Evolutionary conservation across 2,113 vertebrate species (phyloP).

Genomic region (Candoia aspera): DNA sequence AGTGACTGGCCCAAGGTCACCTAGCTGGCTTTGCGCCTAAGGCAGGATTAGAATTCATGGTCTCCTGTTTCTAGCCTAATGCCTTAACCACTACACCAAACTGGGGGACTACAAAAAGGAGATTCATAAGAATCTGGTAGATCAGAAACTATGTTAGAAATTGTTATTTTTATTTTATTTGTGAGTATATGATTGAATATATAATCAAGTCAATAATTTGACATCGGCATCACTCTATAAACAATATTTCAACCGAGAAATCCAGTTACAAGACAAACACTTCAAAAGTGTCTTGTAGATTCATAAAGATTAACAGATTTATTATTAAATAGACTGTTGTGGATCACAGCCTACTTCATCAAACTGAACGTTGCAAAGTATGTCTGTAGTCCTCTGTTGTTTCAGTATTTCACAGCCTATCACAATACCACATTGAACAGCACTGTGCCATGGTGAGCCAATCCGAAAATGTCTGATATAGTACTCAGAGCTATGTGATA

Average conservation of each 20-base stretch:
- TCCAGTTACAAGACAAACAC: not conserved
- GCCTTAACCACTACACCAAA: no score
- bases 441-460: not conserved
- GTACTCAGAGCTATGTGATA: not conserved
- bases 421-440: not conserved
- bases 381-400: not conserved
- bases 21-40: no score
- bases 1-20: no score
- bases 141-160: not conserved
- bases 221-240: not conserved
- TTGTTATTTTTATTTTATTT: not conserved
- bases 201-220: not conserved
- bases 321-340: not conserved
- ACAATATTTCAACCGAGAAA: not conserved
- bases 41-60: no score
- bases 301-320: not conserved
- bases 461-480: not conserved
- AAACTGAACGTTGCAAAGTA: not conserved
- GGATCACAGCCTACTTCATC: not conserved
- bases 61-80: no score
- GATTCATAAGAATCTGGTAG: not conserved
- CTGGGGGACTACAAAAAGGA: not conserved
- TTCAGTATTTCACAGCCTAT: not conserved
- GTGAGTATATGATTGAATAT: not conserved
- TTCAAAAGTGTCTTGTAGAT: not conserved